A percentile compares a stretch with the other conserved stretches of the same genome.
These are phyloP conservation scores for Embiotoca jacksoni DNA, from an alignment of 2,113 vertebrate species.

Conservation along the genomic window DNA sequence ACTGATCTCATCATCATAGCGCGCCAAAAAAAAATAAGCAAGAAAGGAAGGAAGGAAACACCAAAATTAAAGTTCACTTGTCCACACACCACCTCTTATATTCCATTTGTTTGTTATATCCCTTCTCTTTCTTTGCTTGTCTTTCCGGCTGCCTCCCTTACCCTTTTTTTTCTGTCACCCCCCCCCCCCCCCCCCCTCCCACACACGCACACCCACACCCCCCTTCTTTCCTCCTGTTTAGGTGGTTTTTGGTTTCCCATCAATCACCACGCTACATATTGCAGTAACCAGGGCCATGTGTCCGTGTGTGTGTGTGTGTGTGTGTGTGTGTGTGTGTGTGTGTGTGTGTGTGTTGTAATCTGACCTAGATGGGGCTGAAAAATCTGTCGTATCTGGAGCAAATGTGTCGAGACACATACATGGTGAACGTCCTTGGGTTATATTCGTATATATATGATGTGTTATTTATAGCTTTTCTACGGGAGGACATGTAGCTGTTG, in stretches of 20 bases:
- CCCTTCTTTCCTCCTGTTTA: constrained; percentile 34
- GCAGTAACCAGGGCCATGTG: constrained; percentile 79
- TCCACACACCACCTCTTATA: not conserved
- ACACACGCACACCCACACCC: not conserved
- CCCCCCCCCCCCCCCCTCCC: not conserved
- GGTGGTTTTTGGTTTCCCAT: constrained; percentile 75
- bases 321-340: not conserved
- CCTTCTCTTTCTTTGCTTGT: not conserved
- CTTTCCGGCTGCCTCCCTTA: not conserved
- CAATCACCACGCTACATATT: constrained; percentile 72
- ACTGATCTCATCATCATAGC: constrained; percentile 8
- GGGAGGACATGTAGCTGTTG: not conserved
- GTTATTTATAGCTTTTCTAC: not conserved
- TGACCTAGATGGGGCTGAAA: constrained; percentile 52
- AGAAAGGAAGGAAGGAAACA: constrained; percentile 15
- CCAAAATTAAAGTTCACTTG: constrained; percentile 8
- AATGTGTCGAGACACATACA: constrained; percentile 13
- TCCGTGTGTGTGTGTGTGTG: constrained; percentile 29
- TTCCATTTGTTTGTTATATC: not conserved
- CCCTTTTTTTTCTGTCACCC: constrained; percentile 10
- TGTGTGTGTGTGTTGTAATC: constrained; percentile 32
- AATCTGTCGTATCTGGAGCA: constrained; percentile 8
- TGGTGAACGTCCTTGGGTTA: not conserved
- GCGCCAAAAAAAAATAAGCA: constrained; percentile 11
- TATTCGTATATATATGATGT: not conserved